A percentile compares a stretch with the other conserved stretches of the same genome.
Evolutionary conservation across 1,140 invertebrate species (phyloP).

Genomic region (Lanistes nyassanus): DNA sequence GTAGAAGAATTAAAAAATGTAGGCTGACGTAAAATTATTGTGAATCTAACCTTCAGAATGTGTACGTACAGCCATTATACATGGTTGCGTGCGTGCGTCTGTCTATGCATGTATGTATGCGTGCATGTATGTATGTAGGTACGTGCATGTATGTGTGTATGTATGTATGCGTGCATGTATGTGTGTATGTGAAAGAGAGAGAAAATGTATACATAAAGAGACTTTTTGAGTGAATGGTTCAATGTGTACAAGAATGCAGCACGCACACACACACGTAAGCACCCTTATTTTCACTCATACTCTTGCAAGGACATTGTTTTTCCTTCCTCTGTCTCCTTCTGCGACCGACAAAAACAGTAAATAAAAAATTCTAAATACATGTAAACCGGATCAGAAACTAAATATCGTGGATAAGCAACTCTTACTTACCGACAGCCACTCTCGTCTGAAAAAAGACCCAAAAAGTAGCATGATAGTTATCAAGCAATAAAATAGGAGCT

Average conservation of each 20-base stretch:
- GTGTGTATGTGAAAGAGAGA: background rate
- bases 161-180: background rate
- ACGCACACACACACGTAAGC: background rate
- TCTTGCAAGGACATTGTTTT: background rate
- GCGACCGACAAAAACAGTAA: too few relatives aligned
- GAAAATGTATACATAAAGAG: background rate
- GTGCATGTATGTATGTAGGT: slow-evolving; percentile 1
- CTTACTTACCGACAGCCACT: background rate
- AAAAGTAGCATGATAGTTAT: background rate
- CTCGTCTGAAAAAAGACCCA: background rate
- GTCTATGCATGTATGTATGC: background rate
- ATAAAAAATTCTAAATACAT: too few relatives aligned
- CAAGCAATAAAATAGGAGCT: background rate
- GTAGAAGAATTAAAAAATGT: background rate
- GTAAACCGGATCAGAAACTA: too few relatives aligned
- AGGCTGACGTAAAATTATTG: background rate
- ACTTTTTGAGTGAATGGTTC: background rate
- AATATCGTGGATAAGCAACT: too few relatives aligned
- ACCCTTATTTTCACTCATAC: background rate
- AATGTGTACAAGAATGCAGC: background rate
- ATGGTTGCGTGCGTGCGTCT: too few relatives aligned
- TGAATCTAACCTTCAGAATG: background rate
- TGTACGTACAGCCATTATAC: too few relatives aligned
- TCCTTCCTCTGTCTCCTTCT: slow-evolving; percentile 8
- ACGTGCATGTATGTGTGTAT: background rate